Percentiles rank a stretch among this genome's conserved stretches.
Evolutionary conservation across 2,888 invertebrate species (phyloP).

Genomic region (Alcis repandata): DNA sequence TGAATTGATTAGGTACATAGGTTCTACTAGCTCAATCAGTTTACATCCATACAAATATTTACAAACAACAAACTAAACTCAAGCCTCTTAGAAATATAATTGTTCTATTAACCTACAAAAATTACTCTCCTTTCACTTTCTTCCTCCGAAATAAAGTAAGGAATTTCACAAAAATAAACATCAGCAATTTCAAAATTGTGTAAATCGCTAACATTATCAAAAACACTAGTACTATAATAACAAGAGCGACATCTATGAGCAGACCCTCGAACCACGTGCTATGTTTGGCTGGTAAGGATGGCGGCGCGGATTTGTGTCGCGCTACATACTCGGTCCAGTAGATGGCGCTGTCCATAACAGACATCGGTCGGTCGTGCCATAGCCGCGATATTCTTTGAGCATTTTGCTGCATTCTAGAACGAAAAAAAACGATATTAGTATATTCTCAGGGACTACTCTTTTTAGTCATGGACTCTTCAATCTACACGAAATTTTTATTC

Average conservation of each 20-base stretch:
- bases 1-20: too few relatives aligned
- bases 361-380: slow-evolving; percentile 85
- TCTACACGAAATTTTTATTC: too few relatives aligned
- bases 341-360: slow-evolving; percentile 87
- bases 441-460: too few relatives aligned
- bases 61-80: background rate
- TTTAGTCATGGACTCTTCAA: too few relatives aligned
- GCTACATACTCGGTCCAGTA: slow-evolving; percentile 89
- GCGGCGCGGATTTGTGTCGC: slow-evolving; percentile 72
- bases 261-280: slow-evolving; percentile 61
- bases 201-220: slow-evolving; percentile 50
- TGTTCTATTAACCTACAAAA: background rate
- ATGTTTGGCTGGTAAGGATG: slow-evolving; percentile 59
- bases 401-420: slow-evolving; percentile 71
- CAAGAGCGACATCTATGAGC: slow-evolving; percentile 69
- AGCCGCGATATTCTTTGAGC: slow-evolving; percentile 79
- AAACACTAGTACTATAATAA: slow-evolving; percentile 52
- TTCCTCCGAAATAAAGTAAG: slow-evolving; percentile 41
- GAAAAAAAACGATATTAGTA: slow-evolving; percentile 7
- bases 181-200: slow-evolving; percentile 50
- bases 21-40: background rate
- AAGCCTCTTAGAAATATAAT: background rate
- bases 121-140: slow-evolving; percentile 56
- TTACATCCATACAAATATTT: background rate
- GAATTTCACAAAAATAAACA: slow-evolving; percentile 45